A percentile compares a stretch with the other conserved stretches of the same genome.
Evolutionary conservation across 2,797 vertebrate genomes (phyloP).

Genomic region (Meda fulgida): DNA sequence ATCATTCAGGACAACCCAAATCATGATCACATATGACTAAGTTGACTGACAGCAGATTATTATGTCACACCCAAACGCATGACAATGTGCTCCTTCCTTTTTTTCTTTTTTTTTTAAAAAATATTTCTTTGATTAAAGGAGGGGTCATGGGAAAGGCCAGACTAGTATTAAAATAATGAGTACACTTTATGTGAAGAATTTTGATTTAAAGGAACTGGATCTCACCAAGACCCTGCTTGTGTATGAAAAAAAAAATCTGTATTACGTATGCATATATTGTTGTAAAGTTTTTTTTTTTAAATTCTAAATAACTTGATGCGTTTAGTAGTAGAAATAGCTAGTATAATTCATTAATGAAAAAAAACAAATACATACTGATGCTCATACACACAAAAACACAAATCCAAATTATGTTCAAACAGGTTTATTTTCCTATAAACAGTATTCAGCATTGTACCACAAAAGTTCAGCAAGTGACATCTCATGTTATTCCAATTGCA

Average conservation of each 20-base stretch:
- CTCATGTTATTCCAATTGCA: conserved; percentile 70
- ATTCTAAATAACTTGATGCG: background rate
- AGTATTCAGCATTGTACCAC: conserved; percentile 76
- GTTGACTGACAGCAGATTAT: background rate
- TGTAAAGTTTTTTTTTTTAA: background rate
- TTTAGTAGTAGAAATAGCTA: background rate
- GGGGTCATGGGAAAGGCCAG: conserved; percentile 11
- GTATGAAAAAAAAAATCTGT: too few species aligned
- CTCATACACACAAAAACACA: background rate
- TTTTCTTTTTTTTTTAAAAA: too few species aligned
- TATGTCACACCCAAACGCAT: conserved; percentile 6
- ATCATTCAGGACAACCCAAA: background rate
- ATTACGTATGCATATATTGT: too few species aligned
- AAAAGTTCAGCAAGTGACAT: conserved; percentile 73
- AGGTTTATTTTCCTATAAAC: conserved; percentile 83
- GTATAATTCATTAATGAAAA: background rate
- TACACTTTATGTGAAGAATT: background rate
- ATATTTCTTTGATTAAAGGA: background rate
- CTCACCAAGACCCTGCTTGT: background rate
- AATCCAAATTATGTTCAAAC: conserved; percentile 72
- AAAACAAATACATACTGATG: background rate
- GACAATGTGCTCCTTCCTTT: background rate
- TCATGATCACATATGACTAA: background rate
- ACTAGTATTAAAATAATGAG: background rate
- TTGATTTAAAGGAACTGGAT: background rate